Evolutionary conservation across 2,797 vertebrate genomes (phyloP).

Genomic region (Gobio occitaniae): DNA sequence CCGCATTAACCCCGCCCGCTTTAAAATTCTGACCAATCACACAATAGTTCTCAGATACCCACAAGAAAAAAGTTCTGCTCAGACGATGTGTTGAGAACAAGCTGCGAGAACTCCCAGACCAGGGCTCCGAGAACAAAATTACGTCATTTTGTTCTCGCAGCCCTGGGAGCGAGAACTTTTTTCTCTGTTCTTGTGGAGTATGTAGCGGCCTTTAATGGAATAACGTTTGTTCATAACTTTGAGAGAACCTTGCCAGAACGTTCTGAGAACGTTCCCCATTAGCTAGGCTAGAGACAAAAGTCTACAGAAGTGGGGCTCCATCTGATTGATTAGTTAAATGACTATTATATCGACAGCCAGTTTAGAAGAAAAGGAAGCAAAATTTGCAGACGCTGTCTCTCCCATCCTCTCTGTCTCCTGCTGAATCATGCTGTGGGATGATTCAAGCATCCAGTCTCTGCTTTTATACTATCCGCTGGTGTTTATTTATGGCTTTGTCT

Average conservation of each 20-base stretch:
- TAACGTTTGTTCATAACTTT: neutral
- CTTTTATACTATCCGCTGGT: conserved; percentile 39
- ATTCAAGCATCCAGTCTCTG: conserved; percentile 40
- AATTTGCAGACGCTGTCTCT: neutral
- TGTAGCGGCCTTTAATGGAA: neutral
- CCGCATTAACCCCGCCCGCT: too few relatives aligned
- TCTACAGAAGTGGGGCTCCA: conserved; percentile 8
- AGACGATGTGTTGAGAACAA: too few relatives aligned
- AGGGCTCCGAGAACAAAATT: too few relatives aligned
- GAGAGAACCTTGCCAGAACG: neutral
- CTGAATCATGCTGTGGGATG: conserved; percentile 59
- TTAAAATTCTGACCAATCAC: too few relatives aligned
- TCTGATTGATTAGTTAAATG: neutral
- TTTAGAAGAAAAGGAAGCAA: neutral
- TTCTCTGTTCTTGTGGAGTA: too few relatives aligned
- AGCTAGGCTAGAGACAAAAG: neutral
- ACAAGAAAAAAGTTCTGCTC: too few relatives aligned
- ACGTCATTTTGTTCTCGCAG: too few relatives aligned
- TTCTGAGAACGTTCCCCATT: neutral
- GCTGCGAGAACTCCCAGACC: too few relatives aligned
- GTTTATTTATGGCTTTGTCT: conserved; percentile 57
- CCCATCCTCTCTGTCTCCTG: conserved; percentile 15
- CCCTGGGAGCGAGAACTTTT: too few relatives aligned
- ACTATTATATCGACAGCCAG: neutral
- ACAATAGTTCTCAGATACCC: too few relatives aligned